Base-by-base conservation (phyloP, 2,113 vertebrate species). In the Sphaerodactylus townsendi region DNA sequence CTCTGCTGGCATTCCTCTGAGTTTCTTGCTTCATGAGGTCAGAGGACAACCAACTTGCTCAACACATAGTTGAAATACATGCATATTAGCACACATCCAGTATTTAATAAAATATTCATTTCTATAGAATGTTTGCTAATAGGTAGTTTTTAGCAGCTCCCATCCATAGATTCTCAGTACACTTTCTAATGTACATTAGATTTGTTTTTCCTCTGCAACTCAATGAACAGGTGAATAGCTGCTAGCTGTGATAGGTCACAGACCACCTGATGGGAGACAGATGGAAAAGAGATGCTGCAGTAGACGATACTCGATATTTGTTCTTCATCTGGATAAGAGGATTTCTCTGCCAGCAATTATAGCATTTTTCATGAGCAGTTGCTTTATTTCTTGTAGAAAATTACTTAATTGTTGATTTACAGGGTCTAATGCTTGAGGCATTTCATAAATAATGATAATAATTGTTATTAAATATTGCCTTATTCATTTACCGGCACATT, bases 11-110 rank as follows among this genome's bases (percentile, higher is more conserved):
- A n/a, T n/a, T n/a, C n/a, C n/a, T n/a, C n/a, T n/a, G n/a, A n/a
- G n/a, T n/a, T n/a, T n/a, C n/a, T n/a, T n/a, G n/a, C n/a, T n/a
- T 86, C 82, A 91, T 81, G 84, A 69, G 53, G 74, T 87, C 64
- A 64, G 59, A 87, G 76, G 0, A 23, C 5, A 25, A 41, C 69
- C 19, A 39, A 70, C 37, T 70, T 19, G 21, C 15, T 23, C 7
- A 39, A 23, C 19, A 23, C 69, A 70, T 37, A 23, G 35, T 37
- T 23, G 23, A 37, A 70, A 70, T 9, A 70, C 5, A 2, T 39
- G 69, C 7, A 41, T 70, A 39, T 23, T 10, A 53, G 50, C 50
- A 53, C 50, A 53, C 15, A 53, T 53, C 19, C 19, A 25, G 6
- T 39, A 21, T 39, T 70, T 53, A 44, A 9, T 4, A 53, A 70